Base-by-base conservation (phyloP, 2,797 vertebrate species). In the Acomys russatus region DNA sequence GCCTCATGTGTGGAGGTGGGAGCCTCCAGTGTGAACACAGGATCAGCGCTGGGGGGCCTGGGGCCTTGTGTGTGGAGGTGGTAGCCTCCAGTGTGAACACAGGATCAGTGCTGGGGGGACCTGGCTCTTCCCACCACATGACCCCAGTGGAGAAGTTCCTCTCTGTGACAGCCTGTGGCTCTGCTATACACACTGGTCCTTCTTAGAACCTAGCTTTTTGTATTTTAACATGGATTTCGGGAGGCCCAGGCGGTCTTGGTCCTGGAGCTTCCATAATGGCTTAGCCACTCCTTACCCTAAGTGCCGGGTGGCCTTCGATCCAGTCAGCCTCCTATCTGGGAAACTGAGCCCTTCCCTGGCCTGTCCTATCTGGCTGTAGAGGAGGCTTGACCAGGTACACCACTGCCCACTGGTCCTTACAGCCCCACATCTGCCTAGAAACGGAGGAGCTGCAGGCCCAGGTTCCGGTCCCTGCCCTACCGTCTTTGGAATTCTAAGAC, bases 361-460 rank as follows among this genome's bases (percentile, higher is more conserved):
- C 74, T 44, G 20, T 28, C 12, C 33, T 0, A 3, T 61, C 49
- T 0, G 14, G 76, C 33, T 28, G 30, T 10, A 6, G 3, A 1
- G n/a, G 2, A 59, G 89, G n/a, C 38, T 61, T 10, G 71, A 33
- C 23, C 18, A 14, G 63, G 25, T 20, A 15, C 22, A 9, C 3
- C 2, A 14, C 61, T 7, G 12, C 35, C 38, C 11, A 1, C 33
- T 23, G 8, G 3, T 5, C 35, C 18, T 64, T 1, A 0, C 25
- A 20, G 33, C 33, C n/a, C 51, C 23, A 3, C 0, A 18, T 3
- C 25, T 12, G 25, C 51, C 64, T 44, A 2, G 49, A 2, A 35
- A 64, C 68, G 33, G 35, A n/a, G n/a, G 11, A 30, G 11, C n/a
- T 44, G 44, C 44, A 44, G 54, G 35, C 59, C 51, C 6, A 5